Evolutionary conservation across 2,113 vertebrate genomes (phyloP).

Genomic region (Gila orcuttii): DNA sequence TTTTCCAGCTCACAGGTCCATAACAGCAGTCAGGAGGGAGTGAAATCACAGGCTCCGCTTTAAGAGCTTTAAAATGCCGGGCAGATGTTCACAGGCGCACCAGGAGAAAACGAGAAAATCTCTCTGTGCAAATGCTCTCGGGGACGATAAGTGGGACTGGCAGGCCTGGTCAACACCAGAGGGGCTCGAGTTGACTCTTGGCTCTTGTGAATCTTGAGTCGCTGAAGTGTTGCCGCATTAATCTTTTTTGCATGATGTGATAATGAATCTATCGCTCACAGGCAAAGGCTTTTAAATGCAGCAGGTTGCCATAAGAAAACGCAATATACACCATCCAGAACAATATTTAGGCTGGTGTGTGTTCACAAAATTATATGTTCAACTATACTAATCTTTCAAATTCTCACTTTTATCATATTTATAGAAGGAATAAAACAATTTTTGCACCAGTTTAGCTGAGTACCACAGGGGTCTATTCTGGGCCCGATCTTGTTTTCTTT

Average conservation of each 20-base stretch:
- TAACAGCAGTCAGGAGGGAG: neutral
- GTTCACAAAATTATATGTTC: neutral
- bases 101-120: neutral
- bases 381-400: neutral
- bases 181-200: conserved; percentile 21
- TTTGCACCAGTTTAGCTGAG: neutral
- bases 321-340: neutral
- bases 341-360: neutral
- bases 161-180: neutral
- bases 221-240: neutral
- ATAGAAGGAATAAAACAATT: neutral
- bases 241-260: conserved; percentile 33
- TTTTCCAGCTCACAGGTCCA: conserved; percentile 26
- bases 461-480: no score
- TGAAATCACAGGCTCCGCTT: neutral
- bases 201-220: conserved; percentile 5
- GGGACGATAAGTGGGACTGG: conserved; percentile 3
- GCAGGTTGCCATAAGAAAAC: neutral
- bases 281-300: neutral
- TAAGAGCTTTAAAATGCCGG: conserved; percentile 3
- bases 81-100: neutral
- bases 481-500: no score
- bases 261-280: conserved; percentile 32
- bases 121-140: neutral
- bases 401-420: neutral